phyloP scores from a whole-genome alignment of 2,113 vertebrate genomes.

The Taxidea taxus region DNA sequence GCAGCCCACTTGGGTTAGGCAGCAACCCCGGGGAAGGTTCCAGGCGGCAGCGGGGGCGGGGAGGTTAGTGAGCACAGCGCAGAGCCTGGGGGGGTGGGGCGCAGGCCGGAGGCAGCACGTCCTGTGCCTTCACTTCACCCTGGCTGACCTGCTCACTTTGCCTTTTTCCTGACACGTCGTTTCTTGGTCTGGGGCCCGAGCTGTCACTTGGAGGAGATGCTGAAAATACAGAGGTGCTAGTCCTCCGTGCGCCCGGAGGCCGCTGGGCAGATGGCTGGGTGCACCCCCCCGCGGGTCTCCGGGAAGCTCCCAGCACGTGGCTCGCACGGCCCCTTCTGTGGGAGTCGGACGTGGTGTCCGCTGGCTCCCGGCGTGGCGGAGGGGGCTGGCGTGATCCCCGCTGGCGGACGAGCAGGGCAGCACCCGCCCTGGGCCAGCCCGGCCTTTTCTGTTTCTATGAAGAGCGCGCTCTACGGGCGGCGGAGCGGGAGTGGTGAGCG shows the following conservation, averaged over 20 bases:
- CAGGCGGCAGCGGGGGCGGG: not conserved
- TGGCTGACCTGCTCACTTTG: not conserved
- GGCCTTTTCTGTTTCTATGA: no score
- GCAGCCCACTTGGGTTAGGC: not conserved
- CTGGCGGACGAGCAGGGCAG: accelerated
- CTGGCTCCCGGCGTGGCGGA: no score
- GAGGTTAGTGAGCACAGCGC: not conserved
- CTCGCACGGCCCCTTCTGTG: not conserved
- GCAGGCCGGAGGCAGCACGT: not conserved
- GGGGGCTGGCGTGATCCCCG: accelerated
- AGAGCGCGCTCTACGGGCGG: not conserved
- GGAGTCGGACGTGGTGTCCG: not conserved
- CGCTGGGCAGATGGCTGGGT: accelerated
- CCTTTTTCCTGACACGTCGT: not conserved
- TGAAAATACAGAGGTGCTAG: not conserved
- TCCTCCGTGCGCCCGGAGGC: not conserved
- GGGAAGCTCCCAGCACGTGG: not conserved
- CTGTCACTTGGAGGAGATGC: not conserved
- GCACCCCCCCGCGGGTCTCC: accelerated
- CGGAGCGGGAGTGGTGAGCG: not conserved
- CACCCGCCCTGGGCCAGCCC: accelerated
- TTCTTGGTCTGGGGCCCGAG: not conserved
- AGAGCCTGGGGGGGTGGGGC: not conserved
- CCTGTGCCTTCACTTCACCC: not conserved
- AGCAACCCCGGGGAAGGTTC: not conserved